A percentile compares a stretch with the other conserved stretches of the same genome.
These are phyloP conservation scores for Zosterops pallidus DNA, from an alignment of 2,113 vertebrate species.

Conservation along the genomic window DNA sequence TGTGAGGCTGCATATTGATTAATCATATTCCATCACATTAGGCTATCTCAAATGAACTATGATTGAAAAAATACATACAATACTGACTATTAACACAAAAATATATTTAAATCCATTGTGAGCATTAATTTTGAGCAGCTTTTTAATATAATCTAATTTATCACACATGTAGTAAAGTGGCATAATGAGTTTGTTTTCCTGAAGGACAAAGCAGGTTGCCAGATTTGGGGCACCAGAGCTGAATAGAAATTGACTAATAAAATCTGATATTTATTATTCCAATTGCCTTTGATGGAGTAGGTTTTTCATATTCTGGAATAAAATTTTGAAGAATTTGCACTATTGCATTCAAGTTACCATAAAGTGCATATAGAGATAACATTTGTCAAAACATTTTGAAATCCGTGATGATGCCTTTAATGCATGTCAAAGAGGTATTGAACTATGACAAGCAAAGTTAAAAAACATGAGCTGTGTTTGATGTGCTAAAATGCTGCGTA, in stretches of 20 bases:
- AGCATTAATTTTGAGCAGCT: background rate
- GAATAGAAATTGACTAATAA: background rate
- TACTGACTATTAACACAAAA: background rate
- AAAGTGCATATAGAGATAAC: background rate
- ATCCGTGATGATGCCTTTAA: background rate
- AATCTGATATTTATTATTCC: background rate
- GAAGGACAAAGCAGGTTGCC: background rate
- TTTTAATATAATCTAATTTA: background rate
- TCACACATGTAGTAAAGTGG: background rate
- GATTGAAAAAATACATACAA: background rate
- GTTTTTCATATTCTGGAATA: background rate
- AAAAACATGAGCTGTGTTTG: background rate
- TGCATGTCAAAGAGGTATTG: background rate
- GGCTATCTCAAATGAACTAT: background rate
- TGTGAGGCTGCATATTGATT: background rate
- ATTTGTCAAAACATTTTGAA: conserved; percentile 29
- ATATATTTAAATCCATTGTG: background rate
- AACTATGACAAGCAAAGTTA: background rate
- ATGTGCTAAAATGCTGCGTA: background rate
- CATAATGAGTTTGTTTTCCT: background rate
- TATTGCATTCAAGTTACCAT: background rate
- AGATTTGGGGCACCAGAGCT: background rate
- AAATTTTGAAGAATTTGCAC: background rate
- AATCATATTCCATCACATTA: background rate
- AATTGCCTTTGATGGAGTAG: background rate